Base-by-base conservation (phyloP, 2,113 vertebrate species). In the Oryzias melastigma region DNA sequence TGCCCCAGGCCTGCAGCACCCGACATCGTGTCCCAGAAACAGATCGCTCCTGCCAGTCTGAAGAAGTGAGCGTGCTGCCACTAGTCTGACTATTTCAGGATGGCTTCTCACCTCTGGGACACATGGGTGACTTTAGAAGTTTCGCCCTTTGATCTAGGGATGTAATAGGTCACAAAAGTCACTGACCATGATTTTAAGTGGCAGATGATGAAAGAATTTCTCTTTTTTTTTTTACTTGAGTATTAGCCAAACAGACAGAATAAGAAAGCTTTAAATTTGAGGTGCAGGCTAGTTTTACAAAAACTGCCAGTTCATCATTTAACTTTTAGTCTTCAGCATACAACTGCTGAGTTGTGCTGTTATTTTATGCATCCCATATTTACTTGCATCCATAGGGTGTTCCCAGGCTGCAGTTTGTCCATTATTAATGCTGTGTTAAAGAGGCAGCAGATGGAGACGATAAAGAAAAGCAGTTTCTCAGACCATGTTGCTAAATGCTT, bases 21-120 rank as follows among this genome's bases (percentile, higher is more conserved):
- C 68, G 64, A 60, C 67, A 29, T 47, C 52, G 55, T 77, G 77
- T 82, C 79, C 83, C 72, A 85, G 82, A 85, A 86, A 84, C 82
- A 77, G 1, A 58, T 54, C 22, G 69, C 72, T 77, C 27, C 52
- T 63, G 55, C 71, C 72, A 19, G 62, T 67, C 66, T 60, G 18
- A 81, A 68, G 62, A 22, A 72, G 71, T 14, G 14, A 40, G 25
- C 61, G 70, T 52, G 75, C 67, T 81, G 50, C 29, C 44, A 14
- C 49, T 73, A 75, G 77, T 72, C 75, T 71, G 64, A 52, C 49
- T 84, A 82, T 87, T 85, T 87, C 75, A 16, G 54, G 73, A 68
- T 49, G 47, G 17, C 69, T 53, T 75, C 63, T 75, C 52, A 27
- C 62, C 77, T 82, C 78, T 78, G 73, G 76, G 83, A 82, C 83